A percentile compares a stretch with the other conserved stretches of the same genome.
phyloP scores from a whole-genome alignment of 2,797 vertebrate species.

The Carcharodon carcharias region DNA sequence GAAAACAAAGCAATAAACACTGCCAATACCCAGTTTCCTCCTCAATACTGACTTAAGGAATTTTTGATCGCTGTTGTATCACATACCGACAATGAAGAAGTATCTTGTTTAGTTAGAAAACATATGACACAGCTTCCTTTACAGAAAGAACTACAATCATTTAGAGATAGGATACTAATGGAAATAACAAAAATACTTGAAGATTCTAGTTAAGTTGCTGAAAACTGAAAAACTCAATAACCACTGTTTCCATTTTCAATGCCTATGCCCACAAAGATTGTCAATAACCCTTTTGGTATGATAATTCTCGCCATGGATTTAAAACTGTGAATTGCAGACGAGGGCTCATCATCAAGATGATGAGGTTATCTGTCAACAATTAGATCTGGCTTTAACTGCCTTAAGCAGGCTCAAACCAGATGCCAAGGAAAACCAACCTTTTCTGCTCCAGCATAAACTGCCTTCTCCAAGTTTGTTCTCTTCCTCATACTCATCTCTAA shows the following conservation, averaged over 20 bases:
- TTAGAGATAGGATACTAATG: not conserved
- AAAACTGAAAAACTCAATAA: not conserved
- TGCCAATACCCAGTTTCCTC: not conserved
- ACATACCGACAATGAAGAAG: not conserved
- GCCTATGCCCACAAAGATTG: not conserved
- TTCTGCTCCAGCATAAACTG: not conserved
- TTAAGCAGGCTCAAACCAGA: not conserved
- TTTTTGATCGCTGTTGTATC: not conserved
- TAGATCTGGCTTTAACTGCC: not conserved
- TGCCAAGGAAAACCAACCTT: not conserved
- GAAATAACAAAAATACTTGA: not conserved
- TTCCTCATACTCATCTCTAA: not conserved
- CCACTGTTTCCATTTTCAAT: not conserved
- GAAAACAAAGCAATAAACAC: not conserved
- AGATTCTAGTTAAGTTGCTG: not conserved
- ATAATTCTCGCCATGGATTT: not conserved
- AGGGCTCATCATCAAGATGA: not conserved
- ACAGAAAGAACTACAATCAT: not conserved
- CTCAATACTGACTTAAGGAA: not conserved
- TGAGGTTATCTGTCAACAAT: not conserved
- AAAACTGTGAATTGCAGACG: not conserved
- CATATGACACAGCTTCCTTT: not conserved
- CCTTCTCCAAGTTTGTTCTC: not conserved
- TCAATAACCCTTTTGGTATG: not conserved
- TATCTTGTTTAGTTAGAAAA: too few relatives aligned